phyloP scores from a whole-genome alignment of 2,888 invertebrate genomes.

The Xestoiulus laeticollis region DNA sequence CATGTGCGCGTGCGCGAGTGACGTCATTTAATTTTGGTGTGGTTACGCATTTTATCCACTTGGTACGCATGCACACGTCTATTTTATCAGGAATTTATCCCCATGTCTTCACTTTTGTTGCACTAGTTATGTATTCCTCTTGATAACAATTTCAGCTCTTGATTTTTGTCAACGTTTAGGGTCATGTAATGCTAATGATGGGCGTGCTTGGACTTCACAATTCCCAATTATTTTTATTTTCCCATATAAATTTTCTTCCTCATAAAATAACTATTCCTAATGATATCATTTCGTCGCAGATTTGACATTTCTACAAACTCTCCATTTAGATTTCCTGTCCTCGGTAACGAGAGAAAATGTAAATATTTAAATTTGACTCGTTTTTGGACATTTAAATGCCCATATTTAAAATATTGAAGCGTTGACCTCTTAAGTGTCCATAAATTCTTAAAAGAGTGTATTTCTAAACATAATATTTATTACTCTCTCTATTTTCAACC shows the following conservation, averaged over 20 bases:
- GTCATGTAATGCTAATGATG: neutral
- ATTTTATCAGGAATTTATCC: no score
- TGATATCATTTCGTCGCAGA: neutral
- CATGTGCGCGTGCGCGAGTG: no score
- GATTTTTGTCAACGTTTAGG: neutral
- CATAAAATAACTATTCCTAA: neutral
- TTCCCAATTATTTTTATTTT: neutral
- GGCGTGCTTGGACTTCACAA: neutral
- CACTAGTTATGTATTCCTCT: no score
- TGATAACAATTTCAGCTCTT: no score
- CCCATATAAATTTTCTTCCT: neutral
- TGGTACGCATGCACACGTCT: no score
- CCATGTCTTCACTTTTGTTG: no score
- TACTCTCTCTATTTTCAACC: neutral
- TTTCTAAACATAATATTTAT: neutral
- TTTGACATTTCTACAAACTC: neutral
- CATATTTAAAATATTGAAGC: neutral
- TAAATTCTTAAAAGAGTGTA: neutral
- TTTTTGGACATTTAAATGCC: neutral
- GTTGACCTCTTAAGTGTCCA: neutral
- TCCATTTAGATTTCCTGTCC: neutral
- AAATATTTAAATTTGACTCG: neutral
- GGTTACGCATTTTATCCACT: no score
- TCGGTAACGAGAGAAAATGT: neutral
- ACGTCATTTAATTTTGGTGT: no score